A percentile compares a stretch with the other conserved stretches of the same genome.
phyloP scores from a whole-genome alignment of 2,888 invertebrate species.

The Seira sanloemensis region DNA sequence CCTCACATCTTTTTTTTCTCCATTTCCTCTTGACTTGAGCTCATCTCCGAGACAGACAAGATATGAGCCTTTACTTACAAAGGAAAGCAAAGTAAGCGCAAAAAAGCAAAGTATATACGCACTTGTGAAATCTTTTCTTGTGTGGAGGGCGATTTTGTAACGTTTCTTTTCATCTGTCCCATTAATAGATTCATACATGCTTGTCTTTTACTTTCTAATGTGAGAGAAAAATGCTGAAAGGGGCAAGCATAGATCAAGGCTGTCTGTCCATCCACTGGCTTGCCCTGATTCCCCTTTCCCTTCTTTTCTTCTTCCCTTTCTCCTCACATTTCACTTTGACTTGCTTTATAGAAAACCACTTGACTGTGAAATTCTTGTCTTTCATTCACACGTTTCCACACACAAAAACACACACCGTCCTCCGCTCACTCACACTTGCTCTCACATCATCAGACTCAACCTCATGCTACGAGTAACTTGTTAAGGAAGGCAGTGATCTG shows the following conservation, averaged over 20 bases:
- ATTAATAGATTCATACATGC: slow-evolving; percentile 12
- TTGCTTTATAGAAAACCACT: slow-evolving; percentile 46
- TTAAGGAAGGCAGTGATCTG: no score
- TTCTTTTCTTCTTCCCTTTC: slow-evolving; percentile 24
- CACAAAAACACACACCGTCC: not conserved
- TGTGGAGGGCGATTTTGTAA: not conserved
- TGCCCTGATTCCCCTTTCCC: slow-evolving; percentile 58
- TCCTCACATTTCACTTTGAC: slow-evolving; percentile 22
- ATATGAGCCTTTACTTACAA: slow-evolving; percentile 36
- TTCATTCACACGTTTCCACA: slow-evolving; percentile 38
- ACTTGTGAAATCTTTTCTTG: slow-evolving; percentile 9
- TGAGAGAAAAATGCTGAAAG: slow-evolving; percentile 41
- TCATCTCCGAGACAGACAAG: slow-evolving; percentile 62
- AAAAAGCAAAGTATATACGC: not conserved
- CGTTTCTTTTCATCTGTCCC: not conserved
- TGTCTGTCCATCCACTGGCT: slow-evolving; percentile 59
- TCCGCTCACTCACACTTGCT: not conserved
- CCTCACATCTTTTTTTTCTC: slow-evolving; percentile 45
- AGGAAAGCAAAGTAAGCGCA: slow-evolving; percentile 15
- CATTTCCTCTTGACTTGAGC: slow-evolving; percentile 62
- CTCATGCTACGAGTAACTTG: not conserved
- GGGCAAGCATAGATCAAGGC: slow-evolving; percentile 61
- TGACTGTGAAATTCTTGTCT: slow-evolving; percentile 62
- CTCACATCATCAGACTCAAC: not conserved
- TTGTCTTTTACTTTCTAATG: slow-evolving; percentile 1